These are phyloP conservation scores for Panzeria rudis DNA, from an alignment of 2,888 invertebrate species.

Conservation along the genomic window DNA sequence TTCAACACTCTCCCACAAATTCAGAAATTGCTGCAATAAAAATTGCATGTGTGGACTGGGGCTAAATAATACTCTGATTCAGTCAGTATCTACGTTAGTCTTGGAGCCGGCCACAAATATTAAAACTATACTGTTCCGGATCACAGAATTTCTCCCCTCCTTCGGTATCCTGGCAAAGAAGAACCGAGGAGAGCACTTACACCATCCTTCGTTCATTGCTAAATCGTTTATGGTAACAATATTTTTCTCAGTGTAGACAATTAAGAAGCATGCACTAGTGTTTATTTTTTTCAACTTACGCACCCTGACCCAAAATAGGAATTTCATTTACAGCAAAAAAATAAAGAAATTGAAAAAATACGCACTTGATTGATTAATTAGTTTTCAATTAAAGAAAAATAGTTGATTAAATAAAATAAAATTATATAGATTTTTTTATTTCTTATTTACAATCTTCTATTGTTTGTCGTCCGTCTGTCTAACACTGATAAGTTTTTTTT, in stretches of 20 bases:
- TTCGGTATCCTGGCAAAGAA: too few relatives aligned
- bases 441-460: slow-evolving; percentile 49
- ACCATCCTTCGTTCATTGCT: too few relatives aligned
- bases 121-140: too few relatives aligned
- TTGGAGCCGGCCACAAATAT: too few relatives aligned
- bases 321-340: slow-evolving; percentile 30
- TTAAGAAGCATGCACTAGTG: neutral
- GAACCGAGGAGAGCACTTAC: too few relatives aligned
- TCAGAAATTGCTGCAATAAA: too few relatives aligned
- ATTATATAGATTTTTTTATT: neutral
- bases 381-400: slow-evolving; percentile 30
- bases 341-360: slow-evolving; percentile 41
- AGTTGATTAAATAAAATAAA: slow-evolving; percentile 20
- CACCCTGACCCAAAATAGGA: slow-evolving; percentile 68
- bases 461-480: slow-evolving; percentile 70
- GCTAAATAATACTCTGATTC: too few relatives aligned
- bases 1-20: too few relatives aligned
- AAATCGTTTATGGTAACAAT: too few relatives aligned
- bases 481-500: slow-evolving; percentile 64
- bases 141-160: too few relatives aligned
- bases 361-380: slow-evolving; percentile 63
- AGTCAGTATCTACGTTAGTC: too few relatives aligned
- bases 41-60: too few relatives aligned
- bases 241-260: slow-evolving; percentile 49
- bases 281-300: slow-evolving; percentile 45